Evolutionary conservation across 35 echinoderm and acorn worm genomes (phyloP).

Genomic region (Anneissia japonica): DNA sequence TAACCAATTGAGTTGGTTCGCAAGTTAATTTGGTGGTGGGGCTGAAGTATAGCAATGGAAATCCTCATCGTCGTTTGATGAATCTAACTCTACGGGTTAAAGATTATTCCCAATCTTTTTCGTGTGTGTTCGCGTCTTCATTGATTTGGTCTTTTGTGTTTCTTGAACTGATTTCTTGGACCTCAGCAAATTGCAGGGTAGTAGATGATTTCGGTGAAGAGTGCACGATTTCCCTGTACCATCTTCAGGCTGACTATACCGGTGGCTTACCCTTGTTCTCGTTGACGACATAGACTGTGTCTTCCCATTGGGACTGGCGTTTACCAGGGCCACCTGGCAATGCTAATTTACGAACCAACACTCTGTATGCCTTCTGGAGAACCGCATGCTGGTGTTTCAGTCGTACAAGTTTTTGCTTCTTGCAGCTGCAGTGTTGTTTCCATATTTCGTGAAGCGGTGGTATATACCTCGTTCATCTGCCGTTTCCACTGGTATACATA

Average conservation of each 20-base stretch:
- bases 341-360: constrained; percentile 19
- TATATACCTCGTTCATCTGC: constrained; percentile 4
- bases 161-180: background rate
- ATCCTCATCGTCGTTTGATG: no score
- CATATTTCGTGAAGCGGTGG: background rate
- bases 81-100: no score
- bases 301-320: constrained; percentile 25
- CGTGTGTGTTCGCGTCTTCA: no score
- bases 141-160: no score
- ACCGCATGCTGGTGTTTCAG: background rate
- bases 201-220: constrained; percentile 62
- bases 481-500: background rate
- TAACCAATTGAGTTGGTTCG: no score
- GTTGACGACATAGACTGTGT: constrained; percentile 17
- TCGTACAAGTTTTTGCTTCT: constrained; percentile 5
- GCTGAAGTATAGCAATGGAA: no score
- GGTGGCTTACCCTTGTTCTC: constrained; percentile 9
- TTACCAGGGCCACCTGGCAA: constrained; percentile 6
- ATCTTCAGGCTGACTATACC: constrained; percentile 50
- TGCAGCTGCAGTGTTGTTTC: background rate
- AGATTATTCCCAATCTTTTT: no score
- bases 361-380: background rate
- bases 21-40: no score
- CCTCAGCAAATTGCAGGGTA: constrained; percentile 59
- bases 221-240: constrained; percentile 18